Conservation (phyloP, 2,888 invertebrate species). For the Drosophila merina region DNA sequence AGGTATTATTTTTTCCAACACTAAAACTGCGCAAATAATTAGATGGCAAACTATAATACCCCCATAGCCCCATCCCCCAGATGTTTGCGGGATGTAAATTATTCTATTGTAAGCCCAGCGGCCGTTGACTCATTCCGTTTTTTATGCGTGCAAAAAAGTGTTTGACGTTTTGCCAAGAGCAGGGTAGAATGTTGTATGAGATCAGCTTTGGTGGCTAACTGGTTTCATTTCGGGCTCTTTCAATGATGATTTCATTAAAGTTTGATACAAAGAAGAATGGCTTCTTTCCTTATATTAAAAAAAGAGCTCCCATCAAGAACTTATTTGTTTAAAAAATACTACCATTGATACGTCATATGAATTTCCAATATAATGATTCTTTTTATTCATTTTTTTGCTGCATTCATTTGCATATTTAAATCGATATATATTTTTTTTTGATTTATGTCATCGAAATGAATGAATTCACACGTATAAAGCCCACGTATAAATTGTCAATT, state of each 20-base stretch:
- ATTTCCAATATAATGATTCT: constrained; percentile 28
- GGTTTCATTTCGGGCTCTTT: constrained; percentile 31
- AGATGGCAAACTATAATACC: constrained; percentile 50
- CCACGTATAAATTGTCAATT: constrained; percentile 28
- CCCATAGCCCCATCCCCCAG: constrained; percentile 3
- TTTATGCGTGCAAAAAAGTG: constrained; percentile 16
- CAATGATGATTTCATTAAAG: constrained; percentile 34
- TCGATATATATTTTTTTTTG: constrained; percentile 10
- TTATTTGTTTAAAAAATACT: constrained; percentile 12
- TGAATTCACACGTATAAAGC: constrained; percentile 15
- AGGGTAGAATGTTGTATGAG: constrained; percentile 39
- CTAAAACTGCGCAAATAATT: constrained; percentile 71
- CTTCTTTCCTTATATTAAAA: no score
- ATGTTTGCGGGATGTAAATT: constrained; percentile 37
- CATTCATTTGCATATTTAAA: constrained; percentile 32
- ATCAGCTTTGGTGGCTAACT: constrained; percentile 39
- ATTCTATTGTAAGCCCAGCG: constrained; percentile 26
- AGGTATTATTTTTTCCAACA: constrained; percentile 47
- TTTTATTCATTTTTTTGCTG: constrained; percentile 11
- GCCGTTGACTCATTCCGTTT: constrained; percentile 29
- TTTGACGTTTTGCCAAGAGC: constrained; percentile 19
- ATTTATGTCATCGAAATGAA: constrained; percentile 24
- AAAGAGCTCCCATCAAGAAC: no score
- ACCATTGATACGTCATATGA: constrained; percentile 6
- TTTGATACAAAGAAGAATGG: constrained; percentile 4